Evolutionary conservation across 2,888 invertebrate genomes (phyloP).

Genomic region (Andricus quercusramuli): DNA sequence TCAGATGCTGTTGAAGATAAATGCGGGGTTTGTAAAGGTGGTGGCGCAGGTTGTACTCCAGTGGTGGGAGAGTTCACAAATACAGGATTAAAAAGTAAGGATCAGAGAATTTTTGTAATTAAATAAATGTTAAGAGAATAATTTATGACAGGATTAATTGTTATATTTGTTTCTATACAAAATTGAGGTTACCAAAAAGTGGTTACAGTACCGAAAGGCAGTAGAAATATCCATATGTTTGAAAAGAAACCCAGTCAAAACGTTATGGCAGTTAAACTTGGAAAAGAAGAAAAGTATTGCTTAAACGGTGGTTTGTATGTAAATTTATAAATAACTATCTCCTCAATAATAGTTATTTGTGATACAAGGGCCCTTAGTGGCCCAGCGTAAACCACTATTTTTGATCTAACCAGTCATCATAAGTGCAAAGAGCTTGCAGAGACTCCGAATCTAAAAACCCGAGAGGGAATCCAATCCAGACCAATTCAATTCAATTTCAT

Average conservation of each 20-base stretch:
- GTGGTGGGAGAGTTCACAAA: conserved; percentile 81
- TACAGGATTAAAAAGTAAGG: conserved; percentile 18
- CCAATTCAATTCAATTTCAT: too few relatives aligned
- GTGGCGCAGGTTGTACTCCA: conserved; percentile 89
- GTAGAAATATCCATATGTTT: conserved; percentile 88
- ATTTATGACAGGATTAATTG: background rate
- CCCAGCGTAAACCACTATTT: too few relatives aligned
- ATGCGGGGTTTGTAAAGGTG: conserved; percentile 93
- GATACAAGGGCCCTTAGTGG: too few relatives aligned
- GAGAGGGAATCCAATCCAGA: too few relatives aligned
- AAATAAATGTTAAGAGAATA: background rate
- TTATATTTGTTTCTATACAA: background rate
- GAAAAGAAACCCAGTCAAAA: conserved; percentile 83
- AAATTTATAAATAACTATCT: background rate
- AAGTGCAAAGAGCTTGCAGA: too few relatives aligned
- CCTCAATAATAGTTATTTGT: too few relatives aligned
- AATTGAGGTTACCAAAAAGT: conserved; percentile 83
- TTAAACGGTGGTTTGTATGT: conserved; percentile 84
- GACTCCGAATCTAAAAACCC: too few relatives aligned
- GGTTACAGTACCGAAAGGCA: conserved; percentile 86
- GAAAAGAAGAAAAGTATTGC: conserved; percentile 85
- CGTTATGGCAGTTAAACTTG: conserved; percentile 87
- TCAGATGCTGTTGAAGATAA: conserved; percentile 89
- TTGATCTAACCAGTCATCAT: too few relatives aligned
- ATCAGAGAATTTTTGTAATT: background rate